Percentiles rank a stretch among this genome's conserved stretches.
Evolutionary conservation across 2,888 invertebrate species (phyloP).

Genomic region (Yponomeuta cagnagella): DNA sequence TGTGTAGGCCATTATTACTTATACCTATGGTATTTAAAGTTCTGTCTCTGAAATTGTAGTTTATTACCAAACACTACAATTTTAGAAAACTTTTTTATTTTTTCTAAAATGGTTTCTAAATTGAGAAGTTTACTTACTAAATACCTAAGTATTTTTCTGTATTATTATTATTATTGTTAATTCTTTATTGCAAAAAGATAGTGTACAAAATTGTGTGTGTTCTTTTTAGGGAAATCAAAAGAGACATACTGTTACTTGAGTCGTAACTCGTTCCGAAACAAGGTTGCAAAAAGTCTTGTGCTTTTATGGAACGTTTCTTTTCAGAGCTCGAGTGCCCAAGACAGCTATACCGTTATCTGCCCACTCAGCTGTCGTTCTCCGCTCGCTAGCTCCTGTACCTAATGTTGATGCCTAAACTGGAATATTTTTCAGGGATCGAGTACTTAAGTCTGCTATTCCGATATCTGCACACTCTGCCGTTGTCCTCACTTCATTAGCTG

Average conservation of each 20-base stretch:
- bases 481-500: constrained; percentile 30
- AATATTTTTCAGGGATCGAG: constrained; percentile 32
- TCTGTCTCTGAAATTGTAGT: too few relatives aligned
- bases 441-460: constrained; percentile 31
- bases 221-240: not conserved
- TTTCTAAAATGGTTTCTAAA: too few relatives aligned
- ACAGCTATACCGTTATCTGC: constrained; percentile 32
- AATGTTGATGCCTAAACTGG: constrained; percentile 12
- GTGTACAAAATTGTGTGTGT: too few relatives aligned
- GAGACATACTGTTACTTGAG: not conserved
- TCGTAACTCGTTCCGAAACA: not conserved
- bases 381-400: constrained; percentile 26
- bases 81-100: not conserved
- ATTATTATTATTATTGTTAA: too few relatives aligned
- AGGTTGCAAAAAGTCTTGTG: not conserved
- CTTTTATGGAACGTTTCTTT: constrained; percentile 24
- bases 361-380: constrained; percentile 44
- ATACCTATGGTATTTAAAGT: too few relatives aligned
- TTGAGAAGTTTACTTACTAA: not conserved
- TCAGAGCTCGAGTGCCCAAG: constrained; percentile 35
- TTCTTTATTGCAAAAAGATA: too few relatives aligned
- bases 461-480: constrained; percentile 44
- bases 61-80: too few relatives aligned
- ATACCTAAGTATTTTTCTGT: not conserved
- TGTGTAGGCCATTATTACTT: too few relatives aligned